Evolutionary conservation across 2,113 vertebrate genomes (phyloP).

Genomic region (Nestor notabilis): DNA sequence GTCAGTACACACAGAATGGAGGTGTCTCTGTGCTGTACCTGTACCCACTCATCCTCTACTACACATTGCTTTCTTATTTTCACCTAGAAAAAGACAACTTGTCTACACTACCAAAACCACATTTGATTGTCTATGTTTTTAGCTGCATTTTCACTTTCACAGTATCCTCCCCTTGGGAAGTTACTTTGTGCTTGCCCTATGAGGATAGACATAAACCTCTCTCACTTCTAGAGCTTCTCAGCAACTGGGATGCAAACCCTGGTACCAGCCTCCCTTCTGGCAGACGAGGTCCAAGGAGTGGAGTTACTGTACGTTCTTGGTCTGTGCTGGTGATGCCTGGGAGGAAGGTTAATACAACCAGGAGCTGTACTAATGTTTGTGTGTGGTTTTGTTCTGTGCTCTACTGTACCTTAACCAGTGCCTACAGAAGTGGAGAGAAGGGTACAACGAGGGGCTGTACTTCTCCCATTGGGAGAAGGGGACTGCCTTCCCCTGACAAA

Average conservation of each 20-base stretch:
- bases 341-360: background rate
- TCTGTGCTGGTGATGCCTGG: background rate
- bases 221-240: background rate
- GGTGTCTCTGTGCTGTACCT: background rate
- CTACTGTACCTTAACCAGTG: background rate
- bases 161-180: background rate
- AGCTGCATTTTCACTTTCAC: background rate
- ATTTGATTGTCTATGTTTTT: conserved; percentile 6
- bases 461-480: background rate
- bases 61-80: background rate
- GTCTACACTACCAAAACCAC: background rate
- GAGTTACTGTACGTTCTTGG: fast-evolving
- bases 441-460: background rate
- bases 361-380: background rate
- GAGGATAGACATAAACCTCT: fast-evolving
- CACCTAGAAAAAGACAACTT: background rate
- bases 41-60: background rate
- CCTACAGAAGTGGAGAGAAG: fast-evolving
- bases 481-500: background rate
- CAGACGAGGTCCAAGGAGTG: background rate
- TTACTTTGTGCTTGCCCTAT: background rate
- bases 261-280: background rate
- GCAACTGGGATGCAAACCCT: background rate
- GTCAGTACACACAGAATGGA: background rate
- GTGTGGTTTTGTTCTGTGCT: background rate